Evolutionary conservation across 2,113 vertebrate genomes (phyloP).

Genomic region (Lophura nycthemera): DNA sequence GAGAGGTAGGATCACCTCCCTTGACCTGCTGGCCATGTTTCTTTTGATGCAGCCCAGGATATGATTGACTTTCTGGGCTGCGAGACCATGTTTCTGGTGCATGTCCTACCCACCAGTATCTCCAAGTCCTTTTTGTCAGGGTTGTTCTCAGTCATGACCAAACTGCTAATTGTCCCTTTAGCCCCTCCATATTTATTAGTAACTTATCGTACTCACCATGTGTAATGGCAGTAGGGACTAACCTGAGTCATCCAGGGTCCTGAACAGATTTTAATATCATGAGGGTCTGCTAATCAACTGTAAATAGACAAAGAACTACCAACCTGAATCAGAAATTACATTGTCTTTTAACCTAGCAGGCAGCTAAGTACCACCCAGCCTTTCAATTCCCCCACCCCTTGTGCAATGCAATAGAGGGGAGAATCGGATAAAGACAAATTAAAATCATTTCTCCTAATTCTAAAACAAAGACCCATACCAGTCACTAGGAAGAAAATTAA

Average conservation of each 20-base stretch:
- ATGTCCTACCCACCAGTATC: too few species aligned
- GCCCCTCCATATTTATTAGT: background rate
- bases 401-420: background rate
- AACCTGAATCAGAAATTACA: background rate
- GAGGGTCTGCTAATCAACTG: background rate
- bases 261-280: accelerated
- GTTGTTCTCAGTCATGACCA: background rate
- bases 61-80: too few species aligned
- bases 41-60: too few species aligned
- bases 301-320: background rate
- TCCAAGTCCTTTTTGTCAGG: too few species aligned
- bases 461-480: background rate
- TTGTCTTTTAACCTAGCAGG: background rate
- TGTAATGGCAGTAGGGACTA: background rate
- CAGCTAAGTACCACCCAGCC: background rate
- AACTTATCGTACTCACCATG: accelerated
- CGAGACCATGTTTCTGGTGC: too few species aligned
- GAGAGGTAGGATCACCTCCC: too few species aligned
- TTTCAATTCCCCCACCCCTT: background rate
- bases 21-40: too few species aligned
- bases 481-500: background rate
- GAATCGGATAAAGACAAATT: background rate
- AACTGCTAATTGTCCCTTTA: background rate
- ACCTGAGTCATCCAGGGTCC: background rate
- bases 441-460: background rate